Evolutionary conservation across 2,888 invertebrate genomes (phyloP).

Genomic region (Cremastobaeus sp.): DNA sequence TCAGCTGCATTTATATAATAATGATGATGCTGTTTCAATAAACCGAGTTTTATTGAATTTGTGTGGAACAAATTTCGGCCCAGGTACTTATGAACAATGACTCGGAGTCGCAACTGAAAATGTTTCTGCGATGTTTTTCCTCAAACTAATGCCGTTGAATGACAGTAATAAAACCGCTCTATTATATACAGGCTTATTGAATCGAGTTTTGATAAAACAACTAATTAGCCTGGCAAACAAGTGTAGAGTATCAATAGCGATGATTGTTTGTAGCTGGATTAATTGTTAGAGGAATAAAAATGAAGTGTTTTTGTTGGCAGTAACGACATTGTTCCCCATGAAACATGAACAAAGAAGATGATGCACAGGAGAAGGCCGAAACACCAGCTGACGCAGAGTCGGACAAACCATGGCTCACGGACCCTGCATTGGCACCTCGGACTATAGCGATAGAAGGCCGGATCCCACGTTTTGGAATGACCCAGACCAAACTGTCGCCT

Average conservation of each 20-base stretch:
- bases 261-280: not conserved
- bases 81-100: too few species aligned
- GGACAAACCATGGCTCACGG: slow-evolving; percentile 54
- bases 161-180: too few species aligned
- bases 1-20: too few species aligned
- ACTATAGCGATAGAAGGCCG: slow-evolving; percentile 51
- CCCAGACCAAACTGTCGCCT: slow-evolving; percentile 64
- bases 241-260: not conserved
- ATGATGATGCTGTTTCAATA: too few species aligned
- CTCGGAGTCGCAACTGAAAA: too few species aligned
- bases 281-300: not conserved
- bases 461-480: slow-evolving; percentile 44
- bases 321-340: slow-evolving; percentile 45
- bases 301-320: slow-evolving; percentile 8
- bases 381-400: slow-evolving; percentile 43
- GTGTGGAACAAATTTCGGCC: too few species aligned
- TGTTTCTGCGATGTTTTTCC: too few species aligned
- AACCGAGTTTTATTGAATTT: too few species aligned
- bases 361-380: slow-evolving; percentile 52
- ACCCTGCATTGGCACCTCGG: slow-evolving; percentile 46
- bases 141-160: too few species aligned
- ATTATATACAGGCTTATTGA: too few species aligned
- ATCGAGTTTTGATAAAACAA: too few species aligned
- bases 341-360: slow-evolving; percentile 61
- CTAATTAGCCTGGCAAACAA: not conserved